Evolutionary conservation across 2,113 vertebrate species (phyloP).

Genomic region (Onychostruthus taczanowskii): DNA sequence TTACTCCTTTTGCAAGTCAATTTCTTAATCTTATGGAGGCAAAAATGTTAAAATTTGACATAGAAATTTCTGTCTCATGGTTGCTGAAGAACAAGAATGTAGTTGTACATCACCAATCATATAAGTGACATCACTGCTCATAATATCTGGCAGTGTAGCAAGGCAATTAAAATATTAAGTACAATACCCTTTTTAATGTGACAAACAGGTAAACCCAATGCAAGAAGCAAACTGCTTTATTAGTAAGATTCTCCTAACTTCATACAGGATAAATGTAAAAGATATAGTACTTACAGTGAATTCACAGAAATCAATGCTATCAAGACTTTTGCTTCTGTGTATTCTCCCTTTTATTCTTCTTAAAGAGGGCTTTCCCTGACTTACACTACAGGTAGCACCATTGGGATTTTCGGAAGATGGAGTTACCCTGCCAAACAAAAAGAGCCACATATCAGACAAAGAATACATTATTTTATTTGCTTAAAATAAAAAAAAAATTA

Average conservation of each 20-base stretch:
- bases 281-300: constrained; percentile 85
- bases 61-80: not conserved
- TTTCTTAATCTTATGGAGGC: not conserved
- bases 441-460: not conserved
- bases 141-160: not conserved
- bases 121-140: not conserved
- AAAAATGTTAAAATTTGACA: not conserved
- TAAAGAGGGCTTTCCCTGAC: constrained; percentile 93
- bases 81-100: not conserved
- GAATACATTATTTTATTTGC: not conserved
- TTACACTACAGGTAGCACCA: constrained; percentile 86
- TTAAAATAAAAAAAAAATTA: not conserved
- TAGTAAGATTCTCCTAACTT: not conserved
- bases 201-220: not conserved
- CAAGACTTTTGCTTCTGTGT: constrained; percentile 94
- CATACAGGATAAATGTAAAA: not conserved
- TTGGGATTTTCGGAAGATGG: constrained; percentile 87
- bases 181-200: not conserved
- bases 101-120: not conserved
- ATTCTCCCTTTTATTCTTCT: constrained; percentile 95
- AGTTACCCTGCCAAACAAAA: constrained; percentile 82
- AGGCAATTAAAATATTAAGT: not conserved
- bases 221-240: not conserved
- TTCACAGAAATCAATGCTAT: constrained; percentile 93
- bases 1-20: not conserved